Evolutionary conservation across 1,140 invertebrate genomes (phyloP).

Genomic region (Tetramorium simillimum): DNA sequence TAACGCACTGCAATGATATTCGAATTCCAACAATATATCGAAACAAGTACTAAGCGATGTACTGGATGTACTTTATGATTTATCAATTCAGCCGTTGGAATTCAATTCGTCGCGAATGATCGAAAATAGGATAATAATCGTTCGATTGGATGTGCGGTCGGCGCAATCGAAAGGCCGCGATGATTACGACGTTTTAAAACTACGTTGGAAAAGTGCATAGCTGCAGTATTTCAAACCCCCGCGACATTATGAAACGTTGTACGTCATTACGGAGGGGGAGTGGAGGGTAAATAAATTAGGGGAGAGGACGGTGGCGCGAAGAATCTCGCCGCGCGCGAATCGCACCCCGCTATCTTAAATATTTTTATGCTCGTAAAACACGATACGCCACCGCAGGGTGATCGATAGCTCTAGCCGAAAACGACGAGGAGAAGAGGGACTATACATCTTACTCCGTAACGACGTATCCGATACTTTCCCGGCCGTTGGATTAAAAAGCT

Average conservation of each 20-base stretch:
- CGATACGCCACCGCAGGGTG: slow-evolving; percentile 57
- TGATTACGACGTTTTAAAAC: not conserved
- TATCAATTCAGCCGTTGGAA: not conserved
- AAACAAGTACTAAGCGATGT: not conserved
- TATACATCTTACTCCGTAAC: slow-evolving; percentile 62
- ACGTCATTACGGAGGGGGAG: not conserved
- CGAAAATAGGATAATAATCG: slow-evolving; percentile 14
- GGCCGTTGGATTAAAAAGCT: slow-evolving; percentile 60
- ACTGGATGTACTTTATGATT: not conserved
- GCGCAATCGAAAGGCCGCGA: not conserved
- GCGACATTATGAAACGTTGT: slow-evolving; percentile 5
- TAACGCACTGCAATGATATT: not conserved
- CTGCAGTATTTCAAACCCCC: not conserved
- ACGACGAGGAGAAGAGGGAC: slow-evolving; percentile 53
- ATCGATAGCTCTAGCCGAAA: slow-evolving; percentile 58
- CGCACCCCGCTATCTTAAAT: slow-evolving; percentile 47
- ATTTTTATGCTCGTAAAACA: slow-evolving; percentile 59
- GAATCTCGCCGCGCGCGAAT: not conserved
- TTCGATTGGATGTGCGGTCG: not conserved
- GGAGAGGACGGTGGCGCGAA: not conserved
- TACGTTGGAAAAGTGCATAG: not conserved
- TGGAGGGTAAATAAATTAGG: slow-evolving; percentile 37
- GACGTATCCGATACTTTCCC: slow-evolving; percentile 58
- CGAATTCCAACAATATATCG: slow-evolving; percentile 3
- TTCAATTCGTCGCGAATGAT: slow-evolving; percentile 2